Conservation (phyloP, 2,113 vertebrate species). For the Caretta caretta region DNA sequence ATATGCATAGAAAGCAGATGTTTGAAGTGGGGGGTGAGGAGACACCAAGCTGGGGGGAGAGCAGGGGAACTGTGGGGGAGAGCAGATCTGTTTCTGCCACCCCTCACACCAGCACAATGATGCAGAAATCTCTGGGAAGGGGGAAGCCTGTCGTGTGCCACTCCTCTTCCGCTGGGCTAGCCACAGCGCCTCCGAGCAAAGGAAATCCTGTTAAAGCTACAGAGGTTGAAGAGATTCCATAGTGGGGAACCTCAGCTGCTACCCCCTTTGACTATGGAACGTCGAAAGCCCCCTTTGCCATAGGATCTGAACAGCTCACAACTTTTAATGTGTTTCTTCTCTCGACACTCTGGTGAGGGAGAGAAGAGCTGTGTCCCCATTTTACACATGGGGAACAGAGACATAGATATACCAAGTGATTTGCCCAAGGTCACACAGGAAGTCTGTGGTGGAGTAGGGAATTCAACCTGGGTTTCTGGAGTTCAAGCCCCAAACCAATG, state of each 20-base stretch:
- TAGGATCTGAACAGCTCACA: accelerated
- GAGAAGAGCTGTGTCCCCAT: background rate
- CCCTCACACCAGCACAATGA: background rate
- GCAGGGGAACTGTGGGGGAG: background rate
- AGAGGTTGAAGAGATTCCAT: no score
- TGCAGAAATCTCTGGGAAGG: background rate
- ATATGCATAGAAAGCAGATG: accelerated
- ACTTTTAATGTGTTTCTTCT: accelerated
- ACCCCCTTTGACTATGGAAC: background rate
- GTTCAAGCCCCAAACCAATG: no score
- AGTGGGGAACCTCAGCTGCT: no score
- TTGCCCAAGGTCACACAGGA: accelerated
- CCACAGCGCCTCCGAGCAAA: no score
- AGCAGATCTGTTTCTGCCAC: background rate
- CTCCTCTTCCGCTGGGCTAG: background rate
- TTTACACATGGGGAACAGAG: background rate
- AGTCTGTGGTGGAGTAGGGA: background rate
- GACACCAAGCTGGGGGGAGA: accelerated
- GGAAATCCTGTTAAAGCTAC: no score
- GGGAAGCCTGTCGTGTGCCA: background rate
- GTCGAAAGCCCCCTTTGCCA: no score
- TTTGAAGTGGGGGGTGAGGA: accelerated
- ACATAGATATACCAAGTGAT: accelerated
- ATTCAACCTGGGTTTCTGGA: no score
- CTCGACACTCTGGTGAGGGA: background rate